These are phyloP conservation scores for Caenorhabditis sulstoni DNA, from an alignment of 2,888 invertebrate genomes.

Conservation along the genomic window DNA sequence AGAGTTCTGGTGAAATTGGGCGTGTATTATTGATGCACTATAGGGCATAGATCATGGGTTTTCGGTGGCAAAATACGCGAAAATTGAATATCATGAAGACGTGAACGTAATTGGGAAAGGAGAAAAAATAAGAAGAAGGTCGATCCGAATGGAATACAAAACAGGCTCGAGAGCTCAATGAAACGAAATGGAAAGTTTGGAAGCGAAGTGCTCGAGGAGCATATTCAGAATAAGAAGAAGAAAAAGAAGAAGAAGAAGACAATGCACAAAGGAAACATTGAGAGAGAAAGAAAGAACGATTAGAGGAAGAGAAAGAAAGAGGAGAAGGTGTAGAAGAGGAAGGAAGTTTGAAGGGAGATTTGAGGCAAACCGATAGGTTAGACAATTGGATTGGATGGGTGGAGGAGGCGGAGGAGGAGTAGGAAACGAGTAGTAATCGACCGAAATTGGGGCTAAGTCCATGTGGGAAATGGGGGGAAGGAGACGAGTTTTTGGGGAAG, in stretches of 20 bases:
- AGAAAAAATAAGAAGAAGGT: too few species aligned
- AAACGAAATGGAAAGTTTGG: constrained; percentile 4
- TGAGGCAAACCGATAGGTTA: constrained; percentile 14
- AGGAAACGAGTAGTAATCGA: constrained; percentile 7
- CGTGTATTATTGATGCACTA: constrained; percentile 22
- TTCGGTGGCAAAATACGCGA: background rate
- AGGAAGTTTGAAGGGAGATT: constrained; percentile 1
- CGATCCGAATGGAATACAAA: too few species aligned
- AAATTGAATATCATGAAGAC: too few species aligned
- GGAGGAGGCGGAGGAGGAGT: too few species aligned
- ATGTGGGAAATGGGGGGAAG: too few species aligned
- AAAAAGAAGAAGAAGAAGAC: constrained; percentile 20
- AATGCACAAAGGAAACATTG: constrained; percentile 34
- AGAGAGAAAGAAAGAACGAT: constrained; percentile 19
- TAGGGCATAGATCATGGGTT: background rate
- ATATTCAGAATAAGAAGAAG: background rate
- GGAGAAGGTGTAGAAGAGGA: constrained; percentile 3
- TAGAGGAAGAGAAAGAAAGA: constrained; percentile 22
- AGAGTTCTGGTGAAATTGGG: constrained; percentile 28
- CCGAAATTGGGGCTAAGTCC: constrained; percentile 31
- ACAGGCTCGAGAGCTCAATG: background rate
- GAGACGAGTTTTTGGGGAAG: constrained; percentile 7
- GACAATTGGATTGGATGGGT: constrained; percentile 38
- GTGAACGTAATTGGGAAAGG: too few species aligned
- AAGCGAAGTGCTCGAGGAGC: constrained; percentile 2